Conservation (phyloP, 2,113 vertebrate genomes). For the Pseudolaguvia tuberculata region DNA sequence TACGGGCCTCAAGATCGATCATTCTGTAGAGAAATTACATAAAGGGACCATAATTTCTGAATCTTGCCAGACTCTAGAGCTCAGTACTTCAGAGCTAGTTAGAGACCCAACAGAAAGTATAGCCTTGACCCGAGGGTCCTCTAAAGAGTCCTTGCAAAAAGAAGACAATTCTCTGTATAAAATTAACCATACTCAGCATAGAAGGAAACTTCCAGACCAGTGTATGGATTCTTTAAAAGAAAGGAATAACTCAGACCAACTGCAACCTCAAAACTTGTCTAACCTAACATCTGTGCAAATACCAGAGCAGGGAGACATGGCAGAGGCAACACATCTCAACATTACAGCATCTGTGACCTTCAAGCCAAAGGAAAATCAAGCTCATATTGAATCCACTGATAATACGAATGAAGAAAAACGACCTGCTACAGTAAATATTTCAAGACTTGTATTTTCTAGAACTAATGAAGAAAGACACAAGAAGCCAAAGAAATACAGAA, state of each 20-base stretch:
- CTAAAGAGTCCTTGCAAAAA: not conserved
- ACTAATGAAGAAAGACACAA: slow-evolving; percentile 47
- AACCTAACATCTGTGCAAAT: not conserved
- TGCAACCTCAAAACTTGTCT: not conserved
- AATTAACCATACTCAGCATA: not conserved
- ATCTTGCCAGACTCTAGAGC: not conserved
- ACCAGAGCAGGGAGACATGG: slow-evolving; percentile 1
- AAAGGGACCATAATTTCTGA: slow-evolving; percentile 16
- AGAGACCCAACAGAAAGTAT: not conserved
- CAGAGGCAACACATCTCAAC: not conserved
- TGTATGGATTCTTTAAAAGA: not conserved
- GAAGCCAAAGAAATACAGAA: slow-evolving; percentile 62
- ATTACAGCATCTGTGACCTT: not conserved
- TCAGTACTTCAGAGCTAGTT: not conserved
- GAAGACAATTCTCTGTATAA: not conserved
- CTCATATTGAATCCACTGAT: slow-evolving; percentile 3
- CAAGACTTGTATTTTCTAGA: not conserved
- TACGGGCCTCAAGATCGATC: not conserved
- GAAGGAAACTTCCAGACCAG: not conserved
- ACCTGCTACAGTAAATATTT: not conserved
- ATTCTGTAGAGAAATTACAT: not conserved
- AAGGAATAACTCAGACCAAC: not conserved
- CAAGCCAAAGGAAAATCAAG: slow-evolving; percentile 23
- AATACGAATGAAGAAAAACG: slow-evolving; percentile 27
- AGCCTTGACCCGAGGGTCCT: not conserved